Base-by-base conservation (phyloP, 2,888 invertebrate species). In the Bombylius major region DNA sequence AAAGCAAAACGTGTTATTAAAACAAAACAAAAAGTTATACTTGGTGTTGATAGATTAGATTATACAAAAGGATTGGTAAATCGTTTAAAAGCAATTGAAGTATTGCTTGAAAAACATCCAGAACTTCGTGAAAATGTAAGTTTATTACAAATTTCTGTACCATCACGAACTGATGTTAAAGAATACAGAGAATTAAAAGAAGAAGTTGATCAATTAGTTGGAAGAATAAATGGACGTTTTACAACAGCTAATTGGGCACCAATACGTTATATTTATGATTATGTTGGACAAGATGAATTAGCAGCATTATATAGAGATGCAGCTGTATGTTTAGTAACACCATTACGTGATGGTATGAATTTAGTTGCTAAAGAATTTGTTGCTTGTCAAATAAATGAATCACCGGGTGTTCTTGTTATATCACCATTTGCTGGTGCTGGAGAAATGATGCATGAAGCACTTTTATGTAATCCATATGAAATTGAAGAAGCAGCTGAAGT, bases 161-260 rank as follows among this genome's bases (percentile, higher is more conserved):
- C 92, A 2, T 92, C 92, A 0, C 78, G 92, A 64, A 92, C 90
- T 1, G 92, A 92, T 65, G 92, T 93, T 0, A 87, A 87, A 65
- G 92, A 92, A 68, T 93, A 93, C 65, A 87, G 89, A 64, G 91
- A 92, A 62, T 75, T 93, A 56, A 93, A 93, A 67, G 87, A 92
- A 65, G 90, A 91, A 70, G 88, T 93, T 78, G 92, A 93, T 71
- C 91, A 92, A 67, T 70, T 92, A 53, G 90, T 93, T 50, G 92
- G 75, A 2, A 69, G 87, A 57, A 92, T 93, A 58, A 93, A 93
- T 68, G 92, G 92, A 14, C 82, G 86, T 56, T 92, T 92, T 66
- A 89, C 91, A 0, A 92, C 91, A 0, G 88, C 91, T 0, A 90
- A 89, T 70, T 93, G 93, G 93, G 90, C 92, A 1, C 93, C 93